phyloP scores from a whole-genome alignment of 2,113 vertebrate species.

The Oreamnos americanus region DNA sequence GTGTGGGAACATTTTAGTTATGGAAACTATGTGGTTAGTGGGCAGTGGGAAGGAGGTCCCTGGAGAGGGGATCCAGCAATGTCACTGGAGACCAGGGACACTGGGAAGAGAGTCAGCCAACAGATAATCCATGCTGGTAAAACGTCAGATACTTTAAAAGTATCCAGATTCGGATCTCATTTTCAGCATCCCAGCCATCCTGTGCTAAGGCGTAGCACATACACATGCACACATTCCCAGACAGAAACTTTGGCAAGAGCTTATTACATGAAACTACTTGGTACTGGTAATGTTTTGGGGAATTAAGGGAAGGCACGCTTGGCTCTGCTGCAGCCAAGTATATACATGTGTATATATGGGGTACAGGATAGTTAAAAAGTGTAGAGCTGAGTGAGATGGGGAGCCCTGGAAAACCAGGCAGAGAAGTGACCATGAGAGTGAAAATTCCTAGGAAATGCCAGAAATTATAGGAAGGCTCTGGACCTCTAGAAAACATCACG shows the following conservation, averaged over 20 bases:
- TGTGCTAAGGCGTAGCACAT: not conserved
- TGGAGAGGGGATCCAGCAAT: not conserved
- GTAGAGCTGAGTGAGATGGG: not conserved
- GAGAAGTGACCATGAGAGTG: not conserved
- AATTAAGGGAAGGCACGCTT: not conserved
- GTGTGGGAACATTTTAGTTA: not conserved
- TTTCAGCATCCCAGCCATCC: not conserved
- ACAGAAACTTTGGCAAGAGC: not conserved
- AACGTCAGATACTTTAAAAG: rapidly evolving
- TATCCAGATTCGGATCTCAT: not conserved
- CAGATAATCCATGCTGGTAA: not conserved
- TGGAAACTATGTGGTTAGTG: not conserved
- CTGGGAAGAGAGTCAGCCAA: not conserved
- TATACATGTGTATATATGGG: not conserved
- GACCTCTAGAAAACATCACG: not conserved
- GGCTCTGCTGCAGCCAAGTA: not conserved
- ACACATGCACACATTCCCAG: rapidly evolving
- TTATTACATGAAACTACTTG: not conserved
- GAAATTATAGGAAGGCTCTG: not conserved
- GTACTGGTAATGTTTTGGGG: not conserved
- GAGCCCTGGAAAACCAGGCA: not conserved
- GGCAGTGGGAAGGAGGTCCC: not conserved
- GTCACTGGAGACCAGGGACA: not conserved
- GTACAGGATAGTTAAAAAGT: not conserved
- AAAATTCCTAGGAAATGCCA: not conserved